Evolutionary conservation across 2,113 vertebrate genomes (phyloP).

Genomic region (Python bivittatus): DNA sequence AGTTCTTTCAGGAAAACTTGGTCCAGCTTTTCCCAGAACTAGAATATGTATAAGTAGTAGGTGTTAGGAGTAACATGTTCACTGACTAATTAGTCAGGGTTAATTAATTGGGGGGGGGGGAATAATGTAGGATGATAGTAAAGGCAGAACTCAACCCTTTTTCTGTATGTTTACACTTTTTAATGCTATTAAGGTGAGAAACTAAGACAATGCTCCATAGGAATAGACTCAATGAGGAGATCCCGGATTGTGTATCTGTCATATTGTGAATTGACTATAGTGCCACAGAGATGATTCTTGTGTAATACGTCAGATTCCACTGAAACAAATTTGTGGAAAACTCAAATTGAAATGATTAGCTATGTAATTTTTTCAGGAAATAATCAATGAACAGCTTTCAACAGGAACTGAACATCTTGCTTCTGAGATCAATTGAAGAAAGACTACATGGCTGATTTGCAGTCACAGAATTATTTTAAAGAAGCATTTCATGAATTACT

Average conservation of each 20-base stretch:
- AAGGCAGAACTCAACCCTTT: neutral
- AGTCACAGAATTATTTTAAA: neutral
- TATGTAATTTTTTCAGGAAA: neutral
- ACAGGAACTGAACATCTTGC: neutral
- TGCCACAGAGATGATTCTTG: neutral
- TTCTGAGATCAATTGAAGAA: neutral
- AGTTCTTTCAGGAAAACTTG: neutral
- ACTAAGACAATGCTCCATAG: constrained; percentile 5
- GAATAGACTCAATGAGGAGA: neutral
- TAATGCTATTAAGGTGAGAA: neutral
- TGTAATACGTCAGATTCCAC: neutral
- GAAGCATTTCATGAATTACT: neutral
- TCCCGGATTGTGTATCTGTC: neutral
- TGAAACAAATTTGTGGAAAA: neutral
- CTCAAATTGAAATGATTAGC: neutral
- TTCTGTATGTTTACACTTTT: neutral
- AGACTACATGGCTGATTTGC: neutral
- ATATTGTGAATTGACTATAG: neutral
- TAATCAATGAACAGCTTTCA: neutral
- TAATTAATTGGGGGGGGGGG: neutral
- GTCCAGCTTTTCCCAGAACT: neutral
- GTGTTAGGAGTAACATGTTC: neutral
- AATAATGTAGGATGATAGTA: constrained; percentile 11
- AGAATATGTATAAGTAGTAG: neutral
- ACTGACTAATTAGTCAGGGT: constrained; percentile 16